Percentiles rank a stretch among this genome's conserved stretches.
phyloP scores from a whole-genome alignment of 2,113 vertebrate species.

The Ameiurus melas region DNA sequence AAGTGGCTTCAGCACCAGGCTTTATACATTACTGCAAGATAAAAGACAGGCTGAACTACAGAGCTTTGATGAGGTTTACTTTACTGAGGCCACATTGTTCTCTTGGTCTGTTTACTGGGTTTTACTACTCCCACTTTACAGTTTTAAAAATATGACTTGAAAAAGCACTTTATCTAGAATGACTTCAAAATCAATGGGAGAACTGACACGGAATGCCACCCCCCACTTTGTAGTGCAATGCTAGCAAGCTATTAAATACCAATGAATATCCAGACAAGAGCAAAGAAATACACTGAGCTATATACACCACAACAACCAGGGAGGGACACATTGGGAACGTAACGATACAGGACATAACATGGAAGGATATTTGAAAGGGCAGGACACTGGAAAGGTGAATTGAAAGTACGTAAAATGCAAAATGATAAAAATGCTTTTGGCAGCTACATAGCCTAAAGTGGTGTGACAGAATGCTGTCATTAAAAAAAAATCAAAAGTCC shows the following conservation, averaged over 20 bases:
- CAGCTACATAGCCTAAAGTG: too few relatives aligned
- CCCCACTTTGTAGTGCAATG: conserved; percentile 12
- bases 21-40: conserved; percentile 30
- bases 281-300: conserved; percentile 21
- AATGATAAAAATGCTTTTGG: not conserved
- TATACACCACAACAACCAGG: conserved; percentile 27
- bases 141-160: conserved; percentile 38
- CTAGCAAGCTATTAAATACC: conserved; percentile 9
- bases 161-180: conserved; percentile 45
- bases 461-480: not conserved
- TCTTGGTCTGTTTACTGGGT: conserved; percentile 25
- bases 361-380: not conserved
- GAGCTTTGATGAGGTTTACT: not conserved
- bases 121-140: conserved; percentile 29
- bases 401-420: not conserved
- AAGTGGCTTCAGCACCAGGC: conserved; percentile 20
- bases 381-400: not conserved
- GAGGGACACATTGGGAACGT: conserved; percentile 13
- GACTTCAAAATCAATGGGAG: conserved; percentile 32
- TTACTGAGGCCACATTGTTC: not conserved
- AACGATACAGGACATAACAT: conserved; percentile 25
- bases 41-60: conserved; percentile 36
- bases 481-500: not conserved
- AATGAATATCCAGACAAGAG: conserved; percentile 34
- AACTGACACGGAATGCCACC: not conserved